Percentiles rank a stretch among this genome's conserved stretches.
Evolutionary conservation across 2,888 invertebrate genomes (phyloP).

Genomic region (Metellina segmentata): DNA sequence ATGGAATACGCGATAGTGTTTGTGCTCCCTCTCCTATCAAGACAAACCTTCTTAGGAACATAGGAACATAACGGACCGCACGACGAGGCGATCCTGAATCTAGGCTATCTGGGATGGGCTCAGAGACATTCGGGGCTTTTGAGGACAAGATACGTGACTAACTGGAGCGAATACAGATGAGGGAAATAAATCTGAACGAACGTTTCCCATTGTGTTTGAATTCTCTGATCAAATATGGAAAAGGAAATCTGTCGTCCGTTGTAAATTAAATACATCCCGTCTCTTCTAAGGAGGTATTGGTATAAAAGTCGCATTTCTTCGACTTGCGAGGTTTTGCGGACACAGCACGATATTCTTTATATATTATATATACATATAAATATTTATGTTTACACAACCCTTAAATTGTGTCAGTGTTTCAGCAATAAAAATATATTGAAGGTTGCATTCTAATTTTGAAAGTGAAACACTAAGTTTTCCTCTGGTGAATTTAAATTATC

Average conservation of each 20-base stretch:
- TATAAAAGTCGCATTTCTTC: neutral
- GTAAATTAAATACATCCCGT: conserved; percentile 8
- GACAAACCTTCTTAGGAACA: conserved; percentile 41
- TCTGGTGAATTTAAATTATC: no score
- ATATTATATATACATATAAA: no score
- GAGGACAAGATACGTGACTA: neutral
- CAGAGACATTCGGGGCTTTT: neutral
- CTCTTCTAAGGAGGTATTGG: neutral
- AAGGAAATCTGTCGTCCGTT: neutral
- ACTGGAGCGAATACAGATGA: conserved; percentile 42
- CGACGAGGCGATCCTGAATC: conserved; percentile 23
- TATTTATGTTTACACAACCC: no score
- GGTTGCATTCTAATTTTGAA: no score
- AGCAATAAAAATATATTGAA: no score
- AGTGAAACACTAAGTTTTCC: no score
- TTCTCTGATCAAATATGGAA: conserved; percentile 4
- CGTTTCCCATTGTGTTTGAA: conserved; percentile 2
- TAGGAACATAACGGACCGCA: conserved; percentile 31
- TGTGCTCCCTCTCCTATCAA: conserved; percentile 14
- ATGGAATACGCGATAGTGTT: conserved; percentile 39
- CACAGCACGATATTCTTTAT: no score
- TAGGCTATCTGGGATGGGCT: neutral
- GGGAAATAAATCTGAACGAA: conserved; percentile 7
- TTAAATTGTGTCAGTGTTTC: no score
- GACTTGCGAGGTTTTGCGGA: no score